Conservation (phyloP, 2,797 vertebrate species). For the Rhincodon typus region DNA sequence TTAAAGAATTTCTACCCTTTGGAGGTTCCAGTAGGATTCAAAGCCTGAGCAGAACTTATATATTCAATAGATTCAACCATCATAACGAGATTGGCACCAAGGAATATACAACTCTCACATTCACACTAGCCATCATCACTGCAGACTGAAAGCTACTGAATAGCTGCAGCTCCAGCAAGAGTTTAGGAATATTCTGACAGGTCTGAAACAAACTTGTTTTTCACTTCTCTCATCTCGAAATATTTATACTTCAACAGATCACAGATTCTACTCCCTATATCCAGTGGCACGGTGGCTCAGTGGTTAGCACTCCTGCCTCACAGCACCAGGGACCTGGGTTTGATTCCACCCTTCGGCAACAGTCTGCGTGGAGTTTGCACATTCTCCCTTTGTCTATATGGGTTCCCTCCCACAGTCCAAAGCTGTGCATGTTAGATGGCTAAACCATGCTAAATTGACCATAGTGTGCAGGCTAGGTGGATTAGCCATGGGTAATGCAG, state of each 20-base stretch:
- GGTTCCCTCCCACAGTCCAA: too few species aligned
- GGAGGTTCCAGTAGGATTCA: neutral
- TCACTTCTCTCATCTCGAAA: neutral
- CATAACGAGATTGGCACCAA: neutral
- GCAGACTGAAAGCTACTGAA: neutral
- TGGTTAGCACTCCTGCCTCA: too few species aligned
- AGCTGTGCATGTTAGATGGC: too few species aligned
- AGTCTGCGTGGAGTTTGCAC: too few species aligned
- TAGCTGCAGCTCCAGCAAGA: too few species aligned
- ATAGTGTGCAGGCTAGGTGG: too few species aligned
- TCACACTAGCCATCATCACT: neutral
- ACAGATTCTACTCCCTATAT: neutral
- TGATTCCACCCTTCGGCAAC: too few species aligned
- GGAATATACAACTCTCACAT: neutral
- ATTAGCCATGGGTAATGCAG: too few species aligned
- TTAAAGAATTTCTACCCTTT: neutral
- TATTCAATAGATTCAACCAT: constrained; percentile 13
- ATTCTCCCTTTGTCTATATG: too few species aligned
- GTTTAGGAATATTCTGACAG: neutral
- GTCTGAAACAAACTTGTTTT: constrained; percentile 4
- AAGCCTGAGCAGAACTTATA: neutral
- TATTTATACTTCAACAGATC: neutral
- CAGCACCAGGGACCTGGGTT: too few species aligned
- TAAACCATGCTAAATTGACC: too few species aligned
- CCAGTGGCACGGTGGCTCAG: too few species aligned